Percentiles rank a stretch among this genome's conserved stretches.
Conservation (phyloP, 2,888 invertebrate genomes). For the Rhamphomyia laevipes region DNA sequence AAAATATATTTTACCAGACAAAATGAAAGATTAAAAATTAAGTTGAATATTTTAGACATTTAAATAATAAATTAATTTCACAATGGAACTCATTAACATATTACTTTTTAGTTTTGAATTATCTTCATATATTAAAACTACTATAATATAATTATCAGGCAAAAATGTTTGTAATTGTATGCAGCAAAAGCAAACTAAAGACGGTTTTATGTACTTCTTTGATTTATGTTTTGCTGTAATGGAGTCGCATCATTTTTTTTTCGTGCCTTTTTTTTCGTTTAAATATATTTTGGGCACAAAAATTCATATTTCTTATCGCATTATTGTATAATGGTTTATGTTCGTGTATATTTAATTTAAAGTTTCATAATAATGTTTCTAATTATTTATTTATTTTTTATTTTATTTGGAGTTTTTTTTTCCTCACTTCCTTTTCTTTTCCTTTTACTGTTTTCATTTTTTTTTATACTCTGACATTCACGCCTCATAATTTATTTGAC, state of each 20-base stretch:
- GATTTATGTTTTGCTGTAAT: not conserved
- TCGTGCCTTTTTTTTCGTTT: not conserved
- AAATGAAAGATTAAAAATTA: too few species aligned
- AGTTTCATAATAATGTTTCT: not conserved
- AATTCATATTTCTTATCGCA: slow-evolving; percentile 13
- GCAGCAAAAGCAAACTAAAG: not conserved
- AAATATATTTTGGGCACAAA: not conserved
- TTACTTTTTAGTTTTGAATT: too few species aligned
- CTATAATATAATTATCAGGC: not conserved
- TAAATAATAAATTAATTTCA: too few species aligned
- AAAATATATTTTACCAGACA: too few species aligned
- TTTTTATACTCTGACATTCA: not conserved
- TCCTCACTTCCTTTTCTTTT: not conserved
- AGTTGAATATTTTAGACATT: too few species aligned
- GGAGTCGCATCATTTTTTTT: not conserved
- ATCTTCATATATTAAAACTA: too few species aligned
- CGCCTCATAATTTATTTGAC: slow-evolving; percentile 3
- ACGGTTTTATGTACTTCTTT: not conserved
- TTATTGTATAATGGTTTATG: slow-evolving; percentile 16
- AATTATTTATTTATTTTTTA: too few species aligned
- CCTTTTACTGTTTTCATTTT: not conserved
- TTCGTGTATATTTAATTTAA: too few species aligned
- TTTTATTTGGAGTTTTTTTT: too few species aligned
- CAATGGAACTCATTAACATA: too few species aligned
- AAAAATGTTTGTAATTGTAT: slow-evolving; percentile 2